These are phyloP conservation scores for Ennomos erosarius DNA, from an alignment of 2,888 invertebrate species.

Conservation along the genomic window DNA sequence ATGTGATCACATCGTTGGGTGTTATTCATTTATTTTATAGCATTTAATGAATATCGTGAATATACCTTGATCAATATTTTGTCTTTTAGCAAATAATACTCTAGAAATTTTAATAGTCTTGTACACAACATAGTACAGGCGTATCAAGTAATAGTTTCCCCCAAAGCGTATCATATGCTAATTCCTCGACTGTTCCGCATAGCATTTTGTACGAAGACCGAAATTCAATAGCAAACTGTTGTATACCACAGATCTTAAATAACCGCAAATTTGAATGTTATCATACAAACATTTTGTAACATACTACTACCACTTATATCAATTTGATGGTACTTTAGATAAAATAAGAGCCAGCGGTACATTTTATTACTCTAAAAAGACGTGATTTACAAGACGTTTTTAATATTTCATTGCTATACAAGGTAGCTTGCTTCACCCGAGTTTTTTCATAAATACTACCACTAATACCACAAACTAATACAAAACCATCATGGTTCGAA, in stretches of 20 bases:
- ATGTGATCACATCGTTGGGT: too few species aligned
- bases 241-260: slow-evolving; percentile 29
- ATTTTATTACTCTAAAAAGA: not conserved
- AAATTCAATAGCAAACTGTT: slow-evolving; percentile 28
- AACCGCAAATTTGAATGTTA: slow-evolving; percentile 34
- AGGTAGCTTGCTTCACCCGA: too few species aligned
- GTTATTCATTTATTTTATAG: too few species aligned
- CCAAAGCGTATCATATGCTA: not conserved
- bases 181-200: not conserved
- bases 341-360: slow-evolving; percentile 9
- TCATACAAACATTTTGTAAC: slow-evolving; percentile 41
- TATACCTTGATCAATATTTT: too few species aligned
- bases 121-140: not conserved
- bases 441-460: too few species aligned
- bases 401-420: not conserved
- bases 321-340: slow-evolving; percentile 39
- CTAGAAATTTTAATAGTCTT: too few species aligned
- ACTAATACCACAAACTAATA: too few species aligned
- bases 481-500: too few species aligned
- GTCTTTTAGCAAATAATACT: too few species aligned
- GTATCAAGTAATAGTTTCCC: not conserved
- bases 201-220: not conserved
- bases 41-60: too few species aligned
- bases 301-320: slow-evolving; percentile 42
- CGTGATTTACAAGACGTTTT: not conserved